Base-by-base conservation (phyloP, 2,888 invertebrate species). In the Andrena minutula region DNA sequence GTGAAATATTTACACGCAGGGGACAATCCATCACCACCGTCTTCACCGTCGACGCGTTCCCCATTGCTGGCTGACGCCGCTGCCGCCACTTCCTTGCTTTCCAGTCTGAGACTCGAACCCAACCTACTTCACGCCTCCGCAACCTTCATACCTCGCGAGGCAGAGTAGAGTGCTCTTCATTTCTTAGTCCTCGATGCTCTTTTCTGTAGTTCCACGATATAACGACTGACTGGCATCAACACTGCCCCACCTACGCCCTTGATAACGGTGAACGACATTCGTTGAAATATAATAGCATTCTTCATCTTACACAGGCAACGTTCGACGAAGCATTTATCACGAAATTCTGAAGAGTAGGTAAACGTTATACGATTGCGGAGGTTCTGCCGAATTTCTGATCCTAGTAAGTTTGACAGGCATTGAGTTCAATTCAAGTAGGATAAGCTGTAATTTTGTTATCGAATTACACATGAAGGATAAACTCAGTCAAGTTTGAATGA, bases 1-100 rank as follows among this genome's bases (percentile, higher is more conserved):
- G 90, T 91, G 89, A 92, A 90, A 92, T 91, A 92, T 92, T 92
- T 92, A 92, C 91, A 90, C 90, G 90, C 84, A 72, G 83, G 88
- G 89, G 91, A 91, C 92, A 91, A 91, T 91, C 90, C 92, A 90
- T 91, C 91, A 91, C 85, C 85, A 75, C 82, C 83, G 69, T 76
- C 79, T 85, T 86, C 85, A 75, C 84, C 83, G 84, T 79, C 85
- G 83, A 72, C 83, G 83, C 79, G 80, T 78, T 87, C 82, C 64
- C 81, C 76, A 81, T 79, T 82, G 83, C 88, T 69, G 87, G 77
- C 77, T 79, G 75, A 79, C 74, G 79, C 66, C 82, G 64, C 58
- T 56, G 69, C 72, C 73, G 66, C 53, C 70, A 23, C 71, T 84
- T 79, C 83, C 79, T 86, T 79, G 80, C 82, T 80, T 82, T 80